Base-by-base conservation (phyloP, 2,888 invertebrate species). In the Melanostoma mellinum region DNA sequence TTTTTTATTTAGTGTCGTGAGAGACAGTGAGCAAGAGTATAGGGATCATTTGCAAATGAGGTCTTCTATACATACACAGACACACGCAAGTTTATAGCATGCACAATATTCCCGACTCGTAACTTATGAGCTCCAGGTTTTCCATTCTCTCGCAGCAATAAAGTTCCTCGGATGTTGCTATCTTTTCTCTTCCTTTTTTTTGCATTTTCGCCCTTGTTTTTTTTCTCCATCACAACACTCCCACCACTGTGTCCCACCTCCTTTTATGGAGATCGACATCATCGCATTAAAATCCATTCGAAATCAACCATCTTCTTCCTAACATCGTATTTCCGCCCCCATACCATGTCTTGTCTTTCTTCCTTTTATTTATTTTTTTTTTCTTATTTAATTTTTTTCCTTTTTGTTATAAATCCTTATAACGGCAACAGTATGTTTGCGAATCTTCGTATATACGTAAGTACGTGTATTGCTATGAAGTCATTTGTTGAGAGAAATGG, bases 401-500 rank as follows among this genome's bases (percentile, higher is more conserved):
- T 58, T 58, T 44, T 58, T 56, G 52, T 74, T 79, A 79, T 84
- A 79, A 84, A 79, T 84, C 74, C 79, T 84, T 84, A 84, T 84
- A 84, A 84, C 79, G 84, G 84, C 79, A 84, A 84, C 84, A 84
- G 84, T 84, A 84, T 84, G 84, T 79, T 84, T 84, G 71, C 84
- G 67, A 79, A 71, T 79, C 65, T 61, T 63, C 84, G 79, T 68
- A 3, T 67, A 55, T n/a, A 9, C 20, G 20, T 20, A 20, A 20
- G 35, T 78, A 75, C 35, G 65, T 78, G 55, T 75, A 84, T 69
- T 53, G 79, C 79, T 84, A 84, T 84, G 84, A 84, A 84, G 84
- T 84, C 84, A 84, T 84, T 84, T 84, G 74, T 74, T 63, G 65
- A 50, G 76, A 69, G 56, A 63, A 61, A 53, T 65, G 63, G 38